Evolutionary conservation across 2,888 invertebrate species (phyloP), one percentile per base, ranked within the genome.

Genomic region (Synanthedon formicaeformis): DNA sequence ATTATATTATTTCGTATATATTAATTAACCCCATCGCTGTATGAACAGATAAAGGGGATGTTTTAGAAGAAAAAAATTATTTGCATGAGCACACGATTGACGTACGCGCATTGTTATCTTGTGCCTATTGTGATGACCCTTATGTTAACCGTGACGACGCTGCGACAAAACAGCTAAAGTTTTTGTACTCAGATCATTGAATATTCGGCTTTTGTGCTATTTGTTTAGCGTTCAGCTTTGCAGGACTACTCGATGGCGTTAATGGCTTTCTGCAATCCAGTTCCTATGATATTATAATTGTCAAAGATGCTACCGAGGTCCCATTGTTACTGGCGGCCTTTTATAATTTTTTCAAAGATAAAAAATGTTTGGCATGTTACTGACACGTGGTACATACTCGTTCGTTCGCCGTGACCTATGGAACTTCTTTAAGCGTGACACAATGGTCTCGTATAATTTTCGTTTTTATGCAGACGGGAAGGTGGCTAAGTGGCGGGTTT

Each of bases 71-170:
- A 87, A 87, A 86, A 86, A 86, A 77, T 69, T 81, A 84, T 85
- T 86, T 87, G 87, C 87, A 86, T 87, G 83, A 86, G 77, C 81
- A 75, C 85, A 83, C 87, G 87, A 83, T 84, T 84, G 87, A 86
- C 87, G 82, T 84, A 71, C 80, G 86, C 73, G 76, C 71, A 82
- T 87, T 87, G 87, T 87, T 84, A 81, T 87, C 84, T 80, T 71
- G 69, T 78, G 81, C 78, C 85, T 84, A 84, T 87, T 86, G 86
- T 87, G 87, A 87, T 87, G 87, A 87, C 87, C 87, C 87, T 82
- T 81, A 76, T 79, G 81, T 81, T 83, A 80, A 81, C 79, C 75
- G 73, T 75, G 69, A 68, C 66, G 60, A 60, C 59, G 60, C 58
- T 60, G 62, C 59, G 60, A 58, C 62, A 60, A 66, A 71, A 80